Conservation (phyloP, 2,797 vertebrate species). For the Helarctos malayanus region DNA sequence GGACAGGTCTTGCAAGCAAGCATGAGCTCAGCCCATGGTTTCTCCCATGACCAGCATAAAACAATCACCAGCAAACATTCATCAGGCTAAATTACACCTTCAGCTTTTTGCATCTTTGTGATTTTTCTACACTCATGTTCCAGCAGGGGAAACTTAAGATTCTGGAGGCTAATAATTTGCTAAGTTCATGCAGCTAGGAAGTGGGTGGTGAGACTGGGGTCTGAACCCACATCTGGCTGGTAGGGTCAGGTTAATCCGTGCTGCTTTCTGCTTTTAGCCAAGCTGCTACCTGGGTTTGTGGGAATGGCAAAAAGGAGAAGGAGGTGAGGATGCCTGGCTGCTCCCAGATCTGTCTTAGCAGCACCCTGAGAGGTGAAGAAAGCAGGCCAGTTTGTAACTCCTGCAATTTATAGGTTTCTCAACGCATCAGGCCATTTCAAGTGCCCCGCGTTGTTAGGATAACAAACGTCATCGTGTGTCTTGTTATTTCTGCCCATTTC, state of each 20-base stretch:
- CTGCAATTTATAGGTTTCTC: not conserved
- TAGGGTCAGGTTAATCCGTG: not conserved
- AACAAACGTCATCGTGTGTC: not conserved
- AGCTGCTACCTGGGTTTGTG: not conserved
- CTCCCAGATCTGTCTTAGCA: accelerated
- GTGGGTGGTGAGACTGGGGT: not conserved
- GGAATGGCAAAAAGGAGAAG: no score
- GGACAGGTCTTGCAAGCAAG: not conserved
- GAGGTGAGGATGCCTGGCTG: accelerated
- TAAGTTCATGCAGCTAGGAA: not conserved
- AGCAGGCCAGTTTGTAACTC: not conserved
- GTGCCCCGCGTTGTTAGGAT: not conserved
- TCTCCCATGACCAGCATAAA: not conserved
- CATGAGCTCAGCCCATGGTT: not conserved
- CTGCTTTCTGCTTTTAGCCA: not conserved
- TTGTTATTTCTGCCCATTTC: not conserved
- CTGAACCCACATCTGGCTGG: not conserved
- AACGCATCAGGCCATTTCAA: accelerated
- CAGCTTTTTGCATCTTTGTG: accelerated
- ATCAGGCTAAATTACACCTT: not conserved
- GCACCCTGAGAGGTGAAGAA: accelerated
- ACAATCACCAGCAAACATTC: accelerated
- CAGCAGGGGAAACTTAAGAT: not conserved
- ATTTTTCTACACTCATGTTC: not conserved
- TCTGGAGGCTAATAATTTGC: not conserved